Evolutionary conservation across 2,113 vertebrate genomes (phyloP).

Genomic region (Aldabrachelys gigantea): DNA sequence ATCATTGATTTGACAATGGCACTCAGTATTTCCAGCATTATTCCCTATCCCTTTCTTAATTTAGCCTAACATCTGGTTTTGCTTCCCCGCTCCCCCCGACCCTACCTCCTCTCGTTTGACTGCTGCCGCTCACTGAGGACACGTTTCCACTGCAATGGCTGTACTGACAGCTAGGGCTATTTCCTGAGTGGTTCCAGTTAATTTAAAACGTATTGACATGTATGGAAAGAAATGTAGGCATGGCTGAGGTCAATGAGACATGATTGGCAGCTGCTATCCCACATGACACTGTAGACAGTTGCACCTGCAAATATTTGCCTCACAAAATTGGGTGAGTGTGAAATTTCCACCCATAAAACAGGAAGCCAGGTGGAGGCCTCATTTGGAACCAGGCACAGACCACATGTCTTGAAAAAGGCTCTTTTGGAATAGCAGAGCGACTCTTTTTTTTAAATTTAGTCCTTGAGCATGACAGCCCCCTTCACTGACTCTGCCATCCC

Average conservation of each 20-base stretch:
- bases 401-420: not conserved
- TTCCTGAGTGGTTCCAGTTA: not conserved
- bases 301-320: not conserved
- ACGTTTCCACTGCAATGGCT: not conserved
- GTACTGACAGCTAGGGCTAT: not conserved
- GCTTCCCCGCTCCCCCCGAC: not conserved
- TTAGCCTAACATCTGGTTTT: not conserved
- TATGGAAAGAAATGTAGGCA: not conserved
- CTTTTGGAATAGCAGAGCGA: not conserved
- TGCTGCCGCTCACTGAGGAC: not conserved
- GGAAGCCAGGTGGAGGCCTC: not conserved
- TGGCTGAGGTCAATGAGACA: no score
- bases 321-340: not conserved
- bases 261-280: not conserved
- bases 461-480: not conserved
- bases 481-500: not conserved
- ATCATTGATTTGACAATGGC: not conserved
- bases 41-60: not conserved
- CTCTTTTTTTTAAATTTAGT: not conserved
- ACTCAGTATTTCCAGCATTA: not conserved
- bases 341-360: not conserved
- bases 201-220: not conserved
- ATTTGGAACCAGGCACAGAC: not conserved
- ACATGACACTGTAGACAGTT: no score
- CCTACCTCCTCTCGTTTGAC: not conserved